Evolutionary conservation across 2,888 invertebrate species (phyloP).

Genomic region (Pilophorus perplexus): DNA sequence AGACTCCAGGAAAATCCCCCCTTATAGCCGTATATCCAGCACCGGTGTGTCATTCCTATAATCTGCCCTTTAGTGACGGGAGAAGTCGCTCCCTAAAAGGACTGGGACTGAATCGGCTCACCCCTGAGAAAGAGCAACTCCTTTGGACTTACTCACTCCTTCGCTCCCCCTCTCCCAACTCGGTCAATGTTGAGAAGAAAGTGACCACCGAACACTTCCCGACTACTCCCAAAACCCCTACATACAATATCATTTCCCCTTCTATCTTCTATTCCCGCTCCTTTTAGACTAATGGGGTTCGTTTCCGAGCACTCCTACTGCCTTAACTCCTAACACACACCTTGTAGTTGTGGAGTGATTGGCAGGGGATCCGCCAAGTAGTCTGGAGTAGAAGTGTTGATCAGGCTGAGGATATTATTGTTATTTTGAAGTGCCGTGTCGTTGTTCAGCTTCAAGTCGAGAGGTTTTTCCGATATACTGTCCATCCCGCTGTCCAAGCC

Average conservation of each 20-base stretch:
- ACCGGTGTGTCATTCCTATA: too few species aligned
- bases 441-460: slow-evolving; percentile 41
- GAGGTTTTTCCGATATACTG: slow-evolving; percentile 36
- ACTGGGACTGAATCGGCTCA: too few species aligned
- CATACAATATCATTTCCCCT: background rate
- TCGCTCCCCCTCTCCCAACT: too few species aligned
- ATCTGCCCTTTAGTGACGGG: too few species aligned
- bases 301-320: background rate
- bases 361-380: slow-evolving; percentile 58
- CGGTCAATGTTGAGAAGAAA: background rate
- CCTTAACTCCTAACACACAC: background rate
- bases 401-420: slow-evolving; percentile 46
- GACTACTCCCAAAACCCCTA: too few species aligned
- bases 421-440: slow-evolving; percentile 47
- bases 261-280: too few species aligned
- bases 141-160: too few species aligned
- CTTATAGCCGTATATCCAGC: too few species aligned
- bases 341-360: slow-evolving; percentile 32
- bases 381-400: slow-evolving; percentile 52
- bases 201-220: background rate
- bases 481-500: slow-evolving; percentile 46
- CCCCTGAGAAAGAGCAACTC: too few species aligned
- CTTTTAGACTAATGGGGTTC: too few species aligned
- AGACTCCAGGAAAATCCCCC: too few species aligned
- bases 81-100: too few species aligned